Evolutionary conservation across 2,113 vertebrate genomes (phyloP), one percentile per base, ranked within the genome.

Genomic region (Hypocryptadius cinnamomeus): DNA sequence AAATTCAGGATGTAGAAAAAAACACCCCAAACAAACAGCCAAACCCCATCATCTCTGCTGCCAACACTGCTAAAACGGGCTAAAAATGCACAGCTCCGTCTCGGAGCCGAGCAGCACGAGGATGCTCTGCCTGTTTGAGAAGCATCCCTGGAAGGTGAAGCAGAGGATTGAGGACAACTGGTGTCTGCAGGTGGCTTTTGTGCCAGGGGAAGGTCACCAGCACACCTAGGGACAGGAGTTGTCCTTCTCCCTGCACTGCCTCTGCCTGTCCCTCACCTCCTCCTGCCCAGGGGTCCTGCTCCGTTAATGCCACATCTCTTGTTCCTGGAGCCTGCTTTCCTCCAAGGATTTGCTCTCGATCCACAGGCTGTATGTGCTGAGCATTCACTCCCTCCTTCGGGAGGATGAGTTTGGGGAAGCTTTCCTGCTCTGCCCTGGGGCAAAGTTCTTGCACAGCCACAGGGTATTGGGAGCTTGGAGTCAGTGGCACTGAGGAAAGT

Each of bases 261-360:
- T 48, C 59, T 77, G 60, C 60, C 85, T 28, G 35, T 21, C 37
- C 71, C 50, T 45, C n/a, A 21, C 50, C 50, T 78, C 51, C n/a
- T 22, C 16, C 27, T 2, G 4, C 7, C 30, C 0, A 0, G 5
- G 13, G 33, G 2, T 77, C 28, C 39, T 25, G 53, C 60, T 86
- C 47, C 0, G 1, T 24, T 69, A 40, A 11, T 5, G 20, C 65
- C n/a, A 8, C 1, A 2, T 54, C 60, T 39, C 27, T 37, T 35
- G 28, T 42, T 83, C 35, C 47, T 5, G 2, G 44, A 88, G 53
- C 53, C 60, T 71, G 39, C 61, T 82, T 48, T 48, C 63, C 70
- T 68, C 70, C 2, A 2, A 53, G 80, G 76, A 18, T 40, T 64
- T 87, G n/a, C 59, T 63, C 50, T 79, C 5, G 0, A 11, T 45